Percentiles rank a stretch among this genome's conserved stretches.
Evolutionary conservation across 2,113 vertebrate genomes (phyloP).

Genomic region (Cygnus buccinator): DNA sequence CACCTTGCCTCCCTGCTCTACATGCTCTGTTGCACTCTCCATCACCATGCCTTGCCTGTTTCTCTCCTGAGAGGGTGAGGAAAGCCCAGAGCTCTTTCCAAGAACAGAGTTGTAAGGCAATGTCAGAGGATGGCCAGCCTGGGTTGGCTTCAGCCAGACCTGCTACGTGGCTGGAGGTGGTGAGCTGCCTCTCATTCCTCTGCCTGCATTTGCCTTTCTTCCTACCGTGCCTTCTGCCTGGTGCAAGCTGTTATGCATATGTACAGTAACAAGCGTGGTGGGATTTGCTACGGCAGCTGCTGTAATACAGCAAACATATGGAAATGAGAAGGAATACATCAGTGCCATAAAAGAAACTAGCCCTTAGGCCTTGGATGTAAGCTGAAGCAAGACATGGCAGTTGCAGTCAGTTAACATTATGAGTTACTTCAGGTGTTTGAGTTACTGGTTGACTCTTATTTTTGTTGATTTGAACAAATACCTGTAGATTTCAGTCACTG

Average conservation of each 20-base stretch:
- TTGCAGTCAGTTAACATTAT: fast-evolving
- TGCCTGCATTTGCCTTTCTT: fast-evolving
- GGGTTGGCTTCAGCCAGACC: not conserved
- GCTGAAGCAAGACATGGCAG: not conserved
- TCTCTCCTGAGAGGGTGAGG: not conserved
- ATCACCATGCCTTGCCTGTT: not conserved
- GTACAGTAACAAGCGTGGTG: not conserved
- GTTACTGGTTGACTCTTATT: not conserved
- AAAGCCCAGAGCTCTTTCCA: not conserved
- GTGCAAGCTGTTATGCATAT: not conserved
- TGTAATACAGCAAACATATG: not conserved
- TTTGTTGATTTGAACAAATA: not conserved
- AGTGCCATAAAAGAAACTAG: not conserved
- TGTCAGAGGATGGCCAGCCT: not conserved
- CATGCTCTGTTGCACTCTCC: not conserved
- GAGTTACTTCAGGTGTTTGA: not conserved
- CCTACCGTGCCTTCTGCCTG: not conserved
- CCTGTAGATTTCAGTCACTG: not conserved
- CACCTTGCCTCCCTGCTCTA: not conserved
- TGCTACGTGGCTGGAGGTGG: not conserved
- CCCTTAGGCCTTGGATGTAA: not conserved
- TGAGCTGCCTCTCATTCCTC: not conserved
- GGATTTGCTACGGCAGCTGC: not conserved
- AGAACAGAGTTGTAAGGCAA: not conserved
- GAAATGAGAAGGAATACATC: not conserved